phyloP scores from a whole-genome alignment of 1,140 invertebrate genomes.

The Scaptomyza pallida region DNA sequence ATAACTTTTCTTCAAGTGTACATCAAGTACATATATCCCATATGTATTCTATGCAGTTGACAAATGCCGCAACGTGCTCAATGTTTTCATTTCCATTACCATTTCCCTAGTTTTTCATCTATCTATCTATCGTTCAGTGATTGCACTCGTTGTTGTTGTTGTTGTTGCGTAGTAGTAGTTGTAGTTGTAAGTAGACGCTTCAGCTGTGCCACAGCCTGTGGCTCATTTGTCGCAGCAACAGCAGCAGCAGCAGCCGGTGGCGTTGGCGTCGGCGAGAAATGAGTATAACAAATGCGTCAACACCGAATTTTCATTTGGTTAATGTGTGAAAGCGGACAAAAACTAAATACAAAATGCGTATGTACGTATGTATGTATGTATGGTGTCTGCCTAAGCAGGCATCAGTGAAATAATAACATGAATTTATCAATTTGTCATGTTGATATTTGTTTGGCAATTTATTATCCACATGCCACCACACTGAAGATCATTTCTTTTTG shows the following conservation, averaged over 20 bases:
- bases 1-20: neutral
- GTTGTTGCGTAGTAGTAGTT: neutral
- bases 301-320: conserved; percentile 82
- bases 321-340: conserved; percentile 71
- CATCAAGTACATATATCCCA: neutral
- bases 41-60: conserved; percentile 49
- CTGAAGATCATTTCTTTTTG: neutral
- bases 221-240: conserved; percentile 68
- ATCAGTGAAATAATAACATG: conserved; percentile 78
- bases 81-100: conserved; percentile 60
- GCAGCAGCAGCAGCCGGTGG: neutral
- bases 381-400: conserved; percentile 39
- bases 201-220: conserved; percentile 64
- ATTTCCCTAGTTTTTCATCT: conserved; percentile 31
- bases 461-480: conserved; percentile 65
- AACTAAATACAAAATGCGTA: conserved; percentile 27
- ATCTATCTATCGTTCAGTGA: conserved; percentile 42
- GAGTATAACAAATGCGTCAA: conserved; percentile 81
- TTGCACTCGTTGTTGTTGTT: conserved; percentile 37
- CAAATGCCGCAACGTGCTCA: conserved; percentile 78
- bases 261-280: conserved; percentile 30
- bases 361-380: conserved; percentile 1
- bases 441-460: conserved; percentile 83
- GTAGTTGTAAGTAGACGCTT: conserved; percentile 33
- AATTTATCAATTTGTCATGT: conserved; percentile 83